A percentile compares a stretch with the other conserved stretches of the same genome.
Conservation (phyloP, 2,797 vertebrate species). For the Enteromius afrohamiltoni region DNA sequence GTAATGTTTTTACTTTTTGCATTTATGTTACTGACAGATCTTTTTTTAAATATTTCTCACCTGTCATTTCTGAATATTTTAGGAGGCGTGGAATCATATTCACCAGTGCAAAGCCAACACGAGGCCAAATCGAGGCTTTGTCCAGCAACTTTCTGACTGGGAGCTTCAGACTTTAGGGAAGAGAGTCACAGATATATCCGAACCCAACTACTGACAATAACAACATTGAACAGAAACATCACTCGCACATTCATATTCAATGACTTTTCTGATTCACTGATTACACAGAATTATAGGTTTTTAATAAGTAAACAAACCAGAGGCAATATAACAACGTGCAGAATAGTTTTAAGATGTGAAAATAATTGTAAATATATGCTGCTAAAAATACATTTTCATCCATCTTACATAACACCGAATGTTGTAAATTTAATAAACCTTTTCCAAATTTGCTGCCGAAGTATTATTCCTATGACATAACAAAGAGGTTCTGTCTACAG, state of each 20-base stretch:
- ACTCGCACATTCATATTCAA: background rate
- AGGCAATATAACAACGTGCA: background rate
- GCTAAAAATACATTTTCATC: background rate
- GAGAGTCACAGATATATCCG: slow-evolving; percentile 73
- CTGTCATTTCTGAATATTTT: slow-evolving; percentile 46
- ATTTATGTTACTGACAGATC: background rate
- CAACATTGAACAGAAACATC: background rate
- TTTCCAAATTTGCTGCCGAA: background rate
- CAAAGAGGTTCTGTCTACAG: background rate
- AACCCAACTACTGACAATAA: slow-evolving; percentile 72
- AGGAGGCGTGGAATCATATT: slow-evolving; percentile 83
- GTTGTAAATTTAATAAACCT: background rate
- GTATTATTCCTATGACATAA: background rate
- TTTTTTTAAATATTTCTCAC: background rate
- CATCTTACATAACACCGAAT: background rate
- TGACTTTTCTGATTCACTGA: background rate
- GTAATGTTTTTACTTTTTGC: slow-evolving; percentile 55
- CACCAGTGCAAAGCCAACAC: slow-evolving; percentile 80
- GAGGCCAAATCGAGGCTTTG: slow-evolving; percentile 81
- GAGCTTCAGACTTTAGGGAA: slow-evolving; percentile 72
- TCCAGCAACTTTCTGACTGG: slow-evolving; percentile 87
- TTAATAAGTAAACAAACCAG: background rate
- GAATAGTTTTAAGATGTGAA: background rate
- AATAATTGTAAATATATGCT: background rate
- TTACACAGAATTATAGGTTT: background rate